Evolutionary conservation across 2,888 invertebrate species (phyloP), one percentile per base, ranked within the genome.

Genomic region (Dasypogon diadema): DNA sequence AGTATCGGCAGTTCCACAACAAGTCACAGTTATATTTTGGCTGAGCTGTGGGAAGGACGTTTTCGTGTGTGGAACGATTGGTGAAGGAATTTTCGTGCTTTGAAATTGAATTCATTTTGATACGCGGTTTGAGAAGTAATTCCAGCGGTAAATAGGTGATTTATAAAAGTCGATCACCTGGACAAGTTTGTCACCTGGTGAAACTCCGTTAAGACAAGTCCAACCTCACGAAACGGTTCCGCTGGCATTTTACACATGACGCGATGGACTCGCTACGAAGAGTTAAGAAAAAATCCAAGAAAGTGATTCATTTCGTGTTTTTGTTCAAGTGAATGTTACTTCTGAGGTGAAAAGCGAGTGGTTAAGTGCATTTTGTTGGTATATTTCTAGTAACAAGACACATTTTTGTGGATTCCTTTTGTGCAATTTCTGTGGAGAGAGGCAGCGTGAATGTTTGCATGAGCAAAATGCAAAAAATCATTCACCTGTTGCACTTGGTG

Each of bases 401-500:
- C n/a, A n/a, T n/a, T n/a, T n/a, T n/a, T n/a, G n/a, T n/a, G n/a
- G n/a, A n/a, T n/a, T n/a, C n/a, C n/a, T n/a, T n/a, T n/a, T n/a
- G n/a, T n/a, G n/a, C n/a, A 30, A 5, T 1, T 42, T 12, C 42
- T 42, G 42, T 12, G n/a, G 6, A 6, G 21, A 21, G 8, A 42
- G n/a, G n/a, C n/a, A n/a, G n/a, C n/a, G 37, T 60, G 60, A 42
- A 12, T 24, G 56, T 56, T 22, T 4, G 12, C 30, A 5, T 21
- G 12, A 6, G n/a, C 12, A 60, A 58, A 74, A 74, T 74, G 74
- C 26, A 16, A 10, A 58, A 24, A 46, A 42, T 12, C 8, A 18
- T n/a, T 30, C 58, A 74, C 74, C 74, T 74, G 74, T 74, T 74
- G 74, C 58, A 48, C 10, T 21, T 58, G 16, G 34, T 18, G 18